These are phyloP conservation scores for Holotrichia oblita DNA, from an alignment of 1,140 invertebrate genomes.

Conservation along the genomic window DNA sequence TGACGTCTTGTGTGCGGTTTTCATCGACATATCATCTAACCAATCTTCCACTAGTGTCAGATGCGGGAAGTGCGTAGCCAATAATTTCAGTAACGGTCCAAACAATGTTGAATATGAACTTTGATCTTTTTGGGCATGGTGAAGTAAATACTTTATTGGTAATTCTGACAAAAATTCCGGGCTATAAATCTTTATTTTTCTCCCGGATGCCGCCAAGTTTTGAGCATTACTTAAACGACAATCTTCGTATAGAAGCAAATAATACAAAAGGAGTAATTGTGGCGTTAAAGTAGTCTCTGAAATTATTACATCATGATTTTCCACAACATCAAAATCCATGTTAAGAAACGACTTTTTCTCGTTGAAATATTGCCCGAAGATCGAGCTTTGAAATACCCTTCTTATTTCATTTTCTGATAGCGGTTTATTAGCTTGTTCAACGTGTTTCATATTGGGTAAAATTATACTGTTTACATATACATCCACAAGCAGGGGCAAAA, in stretches of 20 bases:
- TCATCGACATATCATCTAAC: constrained; percentile 75
- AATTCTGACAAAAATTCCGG: constrained; percentile 89
- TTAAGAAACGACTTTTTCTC: constrained; percentile 63
- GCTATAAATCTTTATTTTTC: constrained; percentile 87
- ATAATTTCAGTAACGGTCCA: constrained; percentile 82
- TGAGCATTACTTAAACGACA: constrained; percentile 83
- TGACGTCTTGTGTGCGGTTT: constrained; percentile 49
- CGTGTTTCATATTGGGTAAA: constrained; percentile 76
- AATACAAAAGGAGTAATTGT: constrained; percentile 91
- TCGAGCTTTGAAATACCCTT: constrained; percentile 82
- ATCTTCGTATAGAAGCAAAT: constrained; percentile 93
- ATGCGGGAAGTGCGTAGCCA: constrained; percentile 95
- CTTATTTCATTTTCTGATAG: constrained; percentile 91
- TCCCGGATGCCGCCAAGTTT: constrained; percentile 72
- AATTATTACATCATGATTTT: constrained; percentile 65
- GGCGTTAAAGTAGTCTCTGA: constrained; percentile 81
- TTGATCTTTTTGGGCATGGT: constrained; percentile 90
- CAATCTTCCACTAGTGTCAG: constrained; percentile 95
- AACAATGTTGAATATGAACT: constrained; percentile 87
- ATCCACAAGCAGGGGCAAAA: constrained; percentile 92
- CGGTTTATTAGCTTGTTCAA: constrained; percentile 79
- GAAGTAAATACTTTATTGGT: constrained; percentile 93
- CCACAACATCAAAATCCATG: constrained; percentile 64
- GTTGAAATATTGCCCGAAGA: constrained; percentile 76
- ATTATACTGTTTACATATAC: constrained; percentile 95